Base-by-base conservation (phyloP, 1,140 invertebrate genomes). In the Platyscapa corneri region DNA sequence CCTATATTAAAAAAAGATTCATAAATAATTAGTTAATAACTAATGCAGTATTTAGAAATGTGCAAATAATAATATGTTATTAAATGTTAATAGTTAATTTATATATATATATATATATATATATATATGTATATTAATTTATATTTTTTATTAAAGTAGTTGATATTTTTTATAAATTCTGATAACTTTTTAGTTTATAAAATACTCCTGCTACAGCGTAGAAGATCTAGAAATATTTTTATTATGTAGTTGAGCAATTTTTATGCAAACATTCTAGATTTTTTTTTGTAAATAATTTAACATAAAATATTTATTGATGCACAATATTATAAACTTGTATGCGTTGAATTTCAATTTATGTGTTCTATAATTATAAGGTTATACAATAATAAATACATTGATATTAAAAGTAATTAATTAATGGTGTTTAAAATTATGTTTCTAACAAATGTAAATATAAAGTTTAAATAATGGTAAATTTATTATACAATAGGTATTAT, bases 401-500 rank as follows among this genome's bases (percentile, higher is more conserved):
- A 64, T 64, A 72, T 72, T 72, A 10, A 72, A 39, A 72, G 18
- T 72, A 72, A 72, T 16, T 39, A 16, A 78, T 60, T 34, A 32
- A 56, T 60, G 18, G 37, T 60, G 53, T 78, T 78, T 20, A 60
- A 77, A 53, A 77, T 53, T 77, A 56, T 49, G 42, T 77, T 78
- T 60, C 37, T 34, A 78, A 37, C 60, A 78, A 78, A 56, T 78
- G 76, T 78, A 78, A 78, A 78, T 78, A 78, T 60, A 60, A 53
- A 18, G 8, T 34, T 78, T 60, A 34, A 37, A 78, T n/a, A n/a
- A n/a, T n/a, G n/a, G n/a, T n/a, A n/a, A n/a, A n/a, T n/a, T n/a
- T n/a, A n/a, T n/a, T n/a, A n/a, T n/a, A n/a, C n/a, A n/a, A n/a
- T n/a, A n/a, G n/a, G n/a, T n/a, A n/a, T n/a, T n/a, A n/a, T n/a